Evolutionary conservation across 1,140 invertebrate species (phyloP), one percentile per base, ranked within the genome.

Genomic region (Cepaea nemoralis): DNA sequence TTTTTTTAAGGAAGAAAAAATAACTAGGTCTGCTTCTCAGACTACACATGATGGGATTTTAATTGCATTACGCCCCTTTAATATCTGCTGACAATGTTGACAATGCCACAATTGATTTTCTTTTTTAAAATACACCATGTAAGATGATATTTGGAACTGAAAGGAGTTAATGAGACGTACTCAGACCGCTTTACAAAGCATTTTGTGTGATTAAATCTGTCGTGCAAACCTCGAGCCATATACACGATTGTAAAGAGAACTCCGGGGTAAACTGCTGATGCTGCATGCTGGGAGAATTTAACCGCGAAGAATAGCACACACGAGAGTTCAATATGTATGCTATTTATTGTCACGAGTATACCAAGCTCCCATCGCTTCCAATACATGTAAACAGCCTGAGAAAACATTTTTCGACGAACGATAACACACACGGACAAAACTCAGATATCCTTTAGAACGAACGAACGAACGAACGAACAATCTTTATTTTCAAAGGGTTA

Each of bases 21-120:
- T 31, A 63, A 63, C n/a, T 31, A 27, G 3, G 19, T 6, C n/a
- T 63, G 59, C n/a, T 63, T 31, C 59, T 31, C 59, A 31, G 27
- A 63, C 59, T 63, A 63, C 27, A 63, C 16, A 3, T 31, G 59
- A 63, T 63, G 59, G 59, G 59, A 31, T 63, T 63, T 63, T 63
- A 63, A 63, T 63, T 63, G 59, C 59, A 63, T 22, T 31, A 63
- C 59, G 59, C 59, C 59, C 59, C n/a, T 63, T 63, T 63, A 63
- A 63, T 63, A 63, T 63, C 59, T 63, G n/a, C 16, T 63, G n/a
- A 1, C 27, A 2, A 27, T 63, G n/a, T 63, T 63, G 59, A 63
- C 59, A 31, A 63, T 31, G 27, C 33, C 59, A 63, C 10, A 63
- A 63, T 31, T 63, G 59, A 16, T 14, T 31, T 6, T 63, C n/a